A percentile compares a stretch with the other conserved stretches of the same genome.
Conservation (phyloP, 2,888 invertebrate species). For the Tenthredo scrophulariae region DNA sequence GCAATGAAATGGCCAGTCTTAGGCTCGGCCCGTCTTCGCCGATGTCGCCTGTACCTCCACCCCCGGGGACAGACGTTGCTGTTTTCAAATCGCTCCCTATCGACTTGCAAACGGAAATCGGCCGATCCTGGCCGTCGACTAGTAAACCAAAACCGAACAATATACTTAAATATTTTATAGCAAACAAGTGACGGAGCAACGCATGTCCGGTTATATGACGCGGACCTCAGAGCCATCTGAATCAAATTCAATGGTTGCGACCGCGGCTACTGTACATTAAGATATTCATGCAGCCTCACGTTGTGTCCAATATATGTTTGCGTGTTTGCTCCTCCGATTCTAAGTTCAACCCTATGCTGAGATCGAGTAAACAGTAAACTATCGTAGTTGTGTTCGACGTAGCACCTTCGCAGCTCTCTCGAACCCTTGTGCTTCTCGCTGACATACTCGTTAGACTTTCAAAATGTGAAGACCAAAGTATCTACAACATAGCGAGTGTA, state of each 20-base stretch:
- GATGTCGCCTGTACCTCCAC: constrained; percentile 67
- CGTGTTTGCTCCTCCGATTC: neutral
- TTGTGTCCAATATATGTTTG: neutral
- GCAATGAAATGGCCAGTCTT: constrained; percentile 75
- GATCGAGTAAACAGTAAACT: neutral
- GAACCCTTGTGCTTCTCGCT: neutral
- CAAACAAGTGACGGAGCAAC: constrained; percentile 73
- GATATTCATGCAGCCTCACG: neutral
- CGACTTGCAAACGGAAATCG: constrained; percentile 86
- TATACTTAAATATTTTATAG: constrained; percentile 76
- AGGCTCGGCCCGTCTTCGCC: constrained; percentile 72
- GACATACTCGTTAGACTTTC: neutral
- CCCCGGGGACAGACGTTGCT: constrained; percentile 84
- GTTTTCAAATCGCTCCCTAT: constrained; percentile 86
- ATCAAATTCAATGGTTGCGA: neutral
- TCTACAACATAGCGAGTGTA: neutral
- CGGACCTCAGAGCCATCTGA: neutral
- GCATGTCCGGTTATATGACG: constrained; percentile 58
- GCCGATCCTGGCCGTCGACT: constrained; percentile 70
- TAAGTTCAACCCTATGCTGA: neutral
- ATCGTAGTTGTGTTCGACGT: neutral
- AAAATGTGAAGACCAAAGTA: neutral
- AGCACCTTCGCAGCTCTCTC: neutral
- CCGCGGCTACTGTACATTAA: neutral
- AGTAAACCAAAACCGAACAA: constrained; percentile 75